A percentile compares a stretch with the other conserved stretches of the same genome.
Evolutionary conservation across 2,888 invertebrate genomes (phyloP).

Genomic region (Isotomurus palustris): DNA sequence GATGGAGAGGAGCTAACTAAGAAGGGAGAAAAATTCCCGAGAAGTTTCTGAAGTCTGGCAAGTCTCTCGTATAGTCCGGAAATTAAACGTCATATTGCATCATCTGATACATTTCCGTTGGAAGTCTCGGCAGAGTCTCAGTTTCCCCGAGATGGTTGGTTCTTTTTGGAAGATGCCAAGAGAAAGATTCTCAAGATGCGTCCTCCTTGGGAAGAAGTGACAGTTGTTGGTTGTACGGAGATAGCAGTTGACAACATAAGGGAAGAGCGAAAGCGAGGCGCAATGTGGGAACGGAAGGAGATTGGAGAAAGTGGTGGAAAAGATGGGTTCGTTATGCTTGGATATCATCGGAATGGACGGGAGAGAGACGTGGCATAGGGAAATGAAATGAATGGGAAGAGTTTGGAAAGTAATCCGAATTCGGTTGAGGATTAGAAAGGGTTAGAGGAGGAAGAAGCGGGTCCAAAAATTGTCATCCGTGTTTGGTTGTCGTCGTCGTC

Average conservation of each 20-base stretch:
- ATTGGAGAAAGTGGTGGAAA: too few relatives aligned
- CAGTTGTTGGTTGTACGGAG: too few relatives aligned
- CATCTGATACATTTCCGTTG: slow-evolving; percentile 21
- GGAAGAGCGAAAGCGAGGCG: background rate
- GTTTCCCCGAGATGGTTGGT: background rate
- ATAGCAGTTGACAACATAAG: background rate
- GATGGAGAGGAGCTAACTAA: background rate
- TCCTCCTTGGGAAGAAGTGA: too few relatives aligned
- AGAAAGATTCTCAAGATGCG: background rate
- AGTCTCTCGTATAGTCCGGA: slow-evolving; percentile 20
- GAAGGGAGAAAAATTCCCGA: slow-evolving; percentile 20
- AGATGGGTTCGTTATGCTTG: too few relatives aligned
- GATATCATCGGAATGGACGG: too few relatives aligned
- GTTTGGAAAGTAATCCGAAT: background rate
- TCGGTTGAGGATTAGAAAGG: background rate
- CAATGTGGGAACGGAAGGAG: background rate
- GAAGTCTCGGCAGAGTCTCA: background rate
- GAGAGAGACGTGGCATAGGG: too few relatives aligned
- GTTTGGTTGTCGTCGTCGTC: too few relatives aligned
- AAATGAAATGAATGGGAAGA: too few relatives aligned
- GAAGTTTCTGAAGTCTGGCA: background rate
- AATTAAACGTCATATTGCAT: slow-evolving; percentile 34
- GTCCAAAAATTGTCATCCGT: too few relatives aligned
- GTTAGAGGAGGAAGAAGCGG: background rate
- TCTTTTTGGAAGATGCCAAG: background rate